These are phyloP conservation scores for Melikaiella ostensackeni DNA, from an alignment of 2,888 invertebrate genomes.

Conservation along the genomic window DNA sequence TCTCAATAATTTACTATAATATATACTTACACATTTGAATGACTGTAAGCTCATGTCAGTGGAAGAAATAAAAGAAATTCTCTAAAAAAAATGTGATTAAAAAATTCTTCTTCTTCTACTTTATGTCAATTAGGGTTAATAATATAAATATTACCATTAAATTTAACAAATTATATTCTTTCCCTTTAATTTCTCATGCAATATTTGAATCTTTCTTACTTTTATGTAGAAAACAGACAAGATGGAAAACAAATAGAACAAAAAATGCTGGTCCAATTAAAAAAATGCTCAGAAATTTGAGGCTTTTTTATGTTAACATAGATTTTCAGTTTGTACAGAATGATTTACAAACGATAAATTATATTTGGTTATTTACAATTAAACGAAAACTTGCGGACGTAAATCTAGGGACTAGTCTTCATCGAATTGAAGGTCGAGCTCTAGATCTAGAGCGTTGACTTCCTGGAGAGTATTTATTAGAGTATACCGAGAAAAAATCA, in stretches of 20 bases:
- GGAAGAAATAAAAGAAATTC: conserved; percentile 37
- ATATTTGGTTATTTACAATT: conserved; percentile 36
- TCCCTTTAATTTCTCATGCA: too few species aligned
- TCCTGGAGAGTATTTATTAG: conserved; percentile 91
- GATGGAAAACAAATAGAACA: too few species aligned
- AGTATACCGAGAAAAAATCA: conserved; percentile 93
- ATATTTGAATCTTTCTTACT: too few species aligned
- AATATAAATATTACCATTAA: too few species aligned
- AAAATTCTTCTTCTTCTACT: too few species aligned
- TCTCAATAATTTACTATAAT: too few species aligned
- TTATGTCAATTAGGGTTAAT: too few species aligned
- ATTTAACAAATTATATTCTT: too few species aligned
- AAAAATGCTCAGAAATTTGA: background rate
- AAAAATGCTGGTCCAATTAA: too few species aligned
- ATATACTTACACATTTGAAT: background rate
- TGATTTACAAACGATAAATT: conserved; percentile 48
- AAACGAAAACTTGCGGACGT: background rate
- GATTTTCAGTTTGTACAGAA: conserved; percentile 57
- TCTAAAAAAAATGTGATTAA: background rate
- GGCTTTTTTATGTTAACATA: conserved; percentile 30
- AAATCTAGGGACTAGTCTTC: conserved; percentile 66
- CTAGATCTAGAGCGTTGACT: conserved; percentile 86
- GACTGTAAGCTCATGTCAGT: conserved; percentile 11
- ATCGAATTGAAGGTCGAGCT: conserved; percentile 86
- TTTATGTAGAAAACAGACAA: too few species aligned